Evolutionary conservation across 2,888 invertebrate genomes (phyloP), one percentile per base, ranked within the genome.

Genomic region (Tetranychus truncatus): DNA sequence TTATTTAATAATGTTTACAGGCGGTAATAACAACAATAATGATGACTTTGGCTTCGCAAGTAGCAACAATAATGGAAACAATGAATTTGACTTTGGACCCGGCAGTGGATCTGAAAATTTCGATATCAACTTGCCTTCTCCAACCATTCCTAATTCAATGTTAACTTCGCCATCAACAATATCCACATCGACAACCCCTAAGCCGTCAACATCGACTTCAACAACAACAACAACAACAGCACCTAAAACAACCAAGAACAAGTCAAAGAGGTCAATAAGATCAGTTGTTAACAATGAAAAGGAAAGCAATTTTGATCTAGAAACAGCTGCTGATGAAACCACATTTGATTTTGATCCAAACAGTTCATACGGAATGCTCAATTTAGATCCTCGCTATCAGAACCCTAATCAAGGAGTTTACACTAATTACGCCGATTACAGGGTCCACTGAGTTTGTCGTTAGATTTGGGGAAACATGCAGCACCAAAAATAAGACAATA

Each of bases 401-500:
- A 73, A 66, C 21, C 73, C 73, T 34, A 65, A 73, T 73, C 73
- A 73, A 73, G 73, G 73, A 45, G 73, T 73, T 46, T 73, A 73
- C 73, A 65, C 20, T 73, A 44, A 44, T 73, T 66, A 73, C 34
- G 45, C 73, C 15, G 73, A 55, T 66, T 73, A 73, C 20, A 72
- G 69, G 69, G 69, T 69, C 21, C 69, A 69, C 34, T 69, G 34
- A 69, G 18, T 69, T 55, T 9, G 9, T 55, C 9, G 15, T 55
- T 55, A 15, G 2, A 15, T 9, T 55, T 55, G 55, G 55, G 55
- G 55, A 55, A 55, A 55, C 55, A 15, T 55, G 9, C 55, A 15
- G 55, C 15, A 55, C 15, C 15, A 55, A 55, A 46, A 55, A 55
- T 8, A 15, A 55, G 15, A 55, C 55, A 55, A 55, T 15, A 9